A percentile compares a stretch with the other conserved stretches of the same genome.
These are phyloP conservation scores for Vicugna pacos DNA, from an alignment of 2,113 vertebrate genomes.

Conservation along the genomic window DNA sequence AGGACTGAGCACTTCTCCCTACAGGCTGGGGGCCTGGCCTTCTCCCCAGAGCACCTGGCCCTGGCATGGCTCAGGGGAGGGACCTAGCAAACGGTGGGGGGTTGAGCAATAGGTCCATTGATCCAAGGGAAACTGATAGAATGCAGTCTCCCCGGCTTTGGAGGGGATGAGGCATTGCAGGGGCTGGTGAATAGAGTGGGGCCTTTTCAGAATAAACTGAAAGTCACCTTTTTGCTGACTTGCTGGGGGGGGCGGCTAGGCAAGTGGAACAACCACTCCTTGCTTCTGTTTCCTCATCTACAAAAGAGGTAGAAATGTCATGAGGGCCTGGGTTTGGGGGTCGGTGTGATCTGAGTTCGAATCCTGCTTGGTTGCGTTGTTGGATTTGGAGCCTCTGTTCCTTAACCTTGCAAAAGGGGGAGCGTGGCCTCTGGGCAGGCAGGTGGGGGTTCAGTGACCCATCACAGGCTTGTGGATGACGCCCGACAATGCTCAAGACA, in stretches of 20 bases:
- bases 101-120: too few relatives aligned
- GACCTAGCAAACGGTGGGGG: background rate
- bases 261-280: background rate
- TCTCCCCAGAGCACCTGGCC: background rate
- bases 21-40: background rate
- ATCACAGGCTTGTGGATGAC: background rate
- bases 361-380: background rate
- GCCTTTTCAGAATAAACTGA: background rate
- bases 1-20: background rate
- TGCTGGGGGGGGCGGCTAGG: background rate
- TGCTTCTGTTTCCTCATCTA: background rate
- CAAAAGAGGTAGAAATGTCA: background rate
- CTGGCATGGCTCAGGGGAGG: background rate
- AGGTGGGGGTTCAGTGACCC: background rate
- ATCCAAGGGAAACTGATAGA: background rate
- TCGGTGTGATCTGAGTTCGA: background rate
- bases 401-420: background rate
- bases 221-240: background rate
- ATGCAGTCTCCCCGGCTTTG: background rate
- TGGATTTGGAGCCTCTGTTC: background rate
- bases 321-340: background rate
- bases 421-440: accelerated
- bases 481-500: accelerated
- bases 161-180: background rate
- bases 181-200: background rate